Evolutionary conservation across 1,140 invertebrate species (phyloP), one percentile per base, ranked within the genome.

Genomic region (Sycophaga agraensis): DNA sequence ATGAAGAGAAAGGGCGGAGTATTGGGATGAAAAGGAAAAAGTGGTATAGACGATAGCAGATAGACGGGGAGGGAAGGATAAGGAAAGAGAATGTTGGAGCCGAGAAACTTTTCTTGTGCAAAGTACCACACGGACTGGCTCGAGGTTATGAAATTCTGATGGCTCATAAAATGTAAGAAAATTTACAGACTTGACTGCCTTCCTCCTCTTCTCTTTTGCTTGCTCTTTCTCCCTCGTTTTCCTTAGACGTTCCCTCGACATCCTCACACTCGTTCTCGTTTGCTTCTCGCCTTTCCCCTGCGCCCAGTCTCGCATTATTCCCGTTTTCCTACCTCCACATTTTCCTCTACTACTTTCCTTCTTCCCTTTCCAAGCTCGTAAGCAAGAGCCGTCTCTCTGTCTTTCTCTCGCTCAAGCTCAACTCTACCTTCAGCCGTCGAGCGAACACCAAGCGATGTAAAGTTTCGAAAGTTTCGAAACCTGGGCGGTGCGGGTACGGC

Each of bases 91-190:
- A 55, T 55, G 58, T 60, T 49, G 49, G 46, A 63, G 60, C 67
- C 68, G 66, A 62, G 66, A 79, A 79, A 79, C 73, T 80, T 81
- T 81, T 79, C 73, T 70, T 74, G 76, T 74, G 79, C 76, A 79
- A 81, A 81, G 79, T 81, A 81, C 77, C 76, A 79, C 76, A 75
- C 77, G 77, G 76, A 80, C 79, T 80, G 79, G 76, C 79, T 79
- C 75, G 78, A 78, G 78, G 77, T 81, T 80, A 81, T 80, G 79
- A 80, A 81, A 80, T 81, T 81, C 77, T 81, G 79, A 81, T 81
- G 77, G 78, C 76, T 81, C 79, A 80, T 81, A 81, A 80, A 81
- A 81, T 80, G 78, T 80, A 81, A 79, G 79, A 81, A 81, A 81
- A 80, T 80, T 81, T 80, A 81, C 79, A 81, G 79, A 79, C 78